Base-by-base conservation (phyloP, 23 tunicate species). In the Corella eumyota region DNA sequence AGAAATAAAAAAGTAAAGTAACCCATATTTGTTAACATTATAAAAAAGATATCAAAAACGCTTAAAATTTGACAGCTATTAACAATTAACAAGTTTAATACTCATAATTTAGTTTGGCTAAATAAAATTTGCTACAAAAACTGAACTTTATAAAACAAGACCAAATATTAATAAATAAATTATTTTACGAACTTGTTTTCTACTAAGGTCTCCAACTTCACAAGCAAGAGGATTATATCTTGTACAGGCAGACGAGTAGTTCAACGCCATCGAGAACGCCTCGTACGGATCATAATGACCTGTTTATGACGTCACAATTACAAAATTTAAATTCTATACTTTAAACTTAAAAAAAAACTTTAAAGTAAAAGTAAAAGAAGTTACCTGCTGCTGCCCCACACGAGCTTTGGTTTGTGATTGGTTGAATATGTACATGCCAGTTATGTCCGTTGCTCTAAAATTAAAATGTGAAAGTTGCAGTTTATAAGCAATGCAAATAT, bases 161-260 rank as follows among this genome's bases (percentile, higher is more conserved):
- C 15, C 48, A 11, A 40, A 40, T 15, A 9, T 40, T 40, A 9
- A 40, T 15, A 40, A 9, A 2, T 30, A 1, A 1, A 24, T 3
- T 2, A 30, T 6, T 21, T 45, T 5, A 59, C 72, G 45, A 67
- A 88, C 96, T 28, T 78, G 88, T 73, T 88, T 88, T 19, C 46
- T 67, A 67, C 88, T 88, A 48, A 78, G 75, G 32, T 88, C 96
- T 24, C 96, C 96, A 2, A 88, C 81, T 67, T 78, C 88, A 33
- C 96, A 88, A 2, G 71, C 78, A 65, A 73, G 58, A 25, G 82
- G 96, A 34, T 88, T 72, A 6, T 45, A 25, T 28, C 68, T 13
- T 57, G 37, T 60, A 54, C 96, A 88, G 21, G 55, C 33, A 1
- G 55, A 38, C 49, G 64, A 34, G 62, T 88, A 78, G 32, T 73